Conservation (phyloP, 2,113 vertebrate species). For the Hippopotamus amphibius region DNA sequence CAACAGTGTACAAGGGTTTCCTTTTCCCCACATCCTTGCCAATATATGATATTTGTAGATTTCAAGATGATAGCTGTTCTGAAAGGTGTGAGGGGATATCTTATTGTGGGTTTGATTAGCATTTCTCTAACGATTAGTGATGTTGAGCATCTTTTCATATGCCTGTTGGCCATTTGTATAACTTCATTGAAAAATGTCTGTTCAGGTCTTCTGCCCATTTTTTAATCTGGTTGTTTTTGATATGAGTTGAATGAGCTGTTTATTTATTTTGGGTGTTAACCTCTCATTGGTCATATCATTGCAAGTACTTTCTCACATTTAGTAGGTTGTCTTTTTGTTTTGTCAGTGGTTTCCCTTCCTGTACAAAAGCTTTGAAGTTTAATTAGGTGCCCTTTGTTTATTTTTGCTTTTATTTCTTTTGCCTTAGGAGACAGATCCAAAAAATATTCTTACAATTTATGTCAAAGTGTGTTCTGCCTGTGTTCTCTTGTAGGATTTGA, state of each 20-base stretch:
- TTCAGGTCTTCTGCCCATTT: background rate
- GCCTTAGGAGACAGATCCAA: background rate
- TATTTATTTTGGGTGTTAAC: background rate
- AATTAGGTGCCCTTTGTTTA: background rate
- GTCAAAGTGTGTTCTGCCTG: background rate
- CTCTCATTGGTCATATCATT: background rate
- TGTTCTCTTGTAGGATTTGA: background rate
- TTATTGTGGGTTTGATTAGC: background rate
- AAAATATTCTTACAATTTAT: background rate
- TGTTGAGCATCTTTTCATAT: background rate
- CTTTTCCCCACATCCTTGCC: background rate
- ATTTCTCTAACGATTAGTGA: background rate
- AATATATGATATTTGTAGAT: background rate
- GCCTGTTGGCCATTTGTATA: background rate
- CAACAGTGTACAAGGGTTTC: background rate
- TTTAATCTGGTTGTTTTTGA: background rate
- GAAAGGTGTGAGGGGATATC: background rate
- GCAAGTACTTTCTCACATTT: background rate
- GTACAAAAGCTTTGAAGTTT: background rate
- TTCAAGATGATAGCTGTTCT: background rate
- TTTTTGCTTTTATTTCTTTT: background rate
- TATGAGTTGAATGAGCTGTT: background rate
- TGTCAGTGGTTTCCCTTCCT: background rate
- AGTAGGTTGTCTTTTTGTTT: background rate
- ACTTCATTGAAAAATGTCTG: background rate